A percentile compares a stretch with the other conserved stretches of the same genome.
phyloP scores from a whole-genome alignment of 2,797 vertebrate genomes.

The Centroberyx gerrardi region DNA sequence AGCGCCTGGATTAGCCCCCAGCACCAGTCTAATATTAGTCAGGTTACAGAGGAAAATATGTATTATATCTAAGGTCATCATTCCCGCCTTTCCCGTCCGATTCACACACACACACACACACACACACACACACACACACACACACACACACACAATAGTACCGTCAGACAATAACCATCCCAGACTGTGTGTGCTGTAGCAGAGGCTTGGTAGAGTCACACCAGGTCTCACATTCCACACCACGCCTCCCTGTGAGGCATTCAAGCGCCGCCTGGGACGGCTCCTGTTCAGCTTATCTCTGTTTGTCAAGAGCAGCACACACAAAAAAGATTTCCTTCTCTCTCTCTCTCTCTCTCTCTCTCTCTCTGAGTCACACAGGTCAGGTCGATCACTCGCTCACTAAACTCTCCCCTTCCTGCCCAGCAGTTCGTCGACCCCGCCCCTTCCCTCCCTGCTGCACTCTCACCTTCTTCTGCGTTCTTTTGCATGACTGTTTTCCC shows the following conservation, averaged over 20 bases:
- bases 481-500: not conserved
- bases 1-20: not conserved
- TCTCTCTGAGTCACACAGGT: slow-evolving; percentile 60
- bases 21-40: slow-evolving; percentile 27
- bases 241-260: slow-evolving; percentile 59
- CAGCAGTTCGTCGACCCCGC: slow-evolving; percentile 8
- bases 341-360: no score
- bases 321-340: slow-evolving; percentile 23
- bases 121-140: not conserved
- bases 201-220: slow-evolving; percentile 13
- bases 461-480: not conserved
- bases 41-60: not conserved
- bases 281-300: slow-evolving; percentile 56
- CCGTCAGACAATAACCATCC: slow-evolving; percentile 1
- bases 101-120: not conserved
- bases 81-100: no score
- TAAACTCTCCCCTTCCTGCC: slow-evolving; percentile 29
- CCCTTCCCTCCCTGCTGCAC: not conserved
- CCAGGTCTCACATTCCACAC: slow-evolving; percentile 66
- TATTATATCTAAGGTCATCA: slow-evolving; percentile 15
- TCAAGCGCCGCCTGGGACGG: slow-evolving; percentile 18
- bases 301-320: slow-evolving; percentile 48
- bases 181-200: slow-evolving; percentile 5
- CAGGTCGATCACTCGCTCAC: slow-evolving; percentile 21
- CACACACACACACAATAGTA: not conserved